These are phyloP conservation scores for Amblyteles armatorius DNA, from an alignment of 2,888 invertebrate species.

Conservation along the genomic window DNA sequence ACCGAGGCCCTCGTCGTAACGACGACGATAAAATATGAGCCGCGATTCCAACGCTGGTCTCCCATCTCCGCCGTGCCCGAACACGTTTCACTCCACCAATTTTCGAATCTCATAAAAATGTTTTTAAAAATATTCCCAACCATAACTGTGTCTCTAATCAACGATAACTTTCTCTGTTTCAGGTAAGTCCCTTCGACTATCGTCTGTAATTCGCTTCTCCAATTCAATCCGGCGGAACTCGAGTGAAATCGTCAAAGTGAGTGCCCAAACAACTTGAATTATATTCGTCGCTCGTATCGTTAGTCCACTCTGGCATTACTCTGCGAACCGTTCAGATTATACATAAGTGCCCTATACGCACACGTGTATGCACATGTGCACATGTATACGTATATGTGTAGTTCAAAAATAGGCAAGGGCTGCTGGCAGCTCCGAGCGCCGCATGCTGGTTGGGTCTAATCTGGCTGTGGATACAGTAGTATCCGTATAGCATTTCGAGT, in stretches of 20 bases:
- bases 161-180: conserved; percentile 74
- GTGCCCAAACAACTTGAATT: conserved; percentile 39
- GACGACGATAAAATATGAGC: conserved; percentile 78
- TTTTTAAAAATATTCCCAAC: background rate
- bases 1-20: conserved; percentile 68
- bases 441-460: conserved; percentile 51
- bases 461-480: conserved; percentile 51
- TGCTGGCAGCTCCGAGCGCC: conserved; percentile 33
- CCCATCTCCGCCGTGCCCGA: background rate
- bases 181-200: conserved; percentile 75
- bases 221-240: background rate
- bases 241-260: conserved; percentile 35
- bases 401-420: background rate
- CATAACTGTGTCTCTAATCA: conserved; percentile 13
- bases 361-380: too few relatives aligned
- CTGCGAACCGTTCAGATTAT: conserved; percentile 31
- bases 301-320: background rate
- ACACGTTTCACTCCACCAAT: conserved; percentile 21
- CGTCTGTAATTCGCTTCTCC: background rate
- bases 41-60: conserved; percentile 3
- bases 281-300: conserved; percentile 14
- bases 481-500: conserved; percentile 39
- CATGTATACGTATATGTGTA: background rate
- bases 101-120: conserved; percentile 23
- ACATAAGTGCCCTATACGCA: conserved; percentile 10